Conservation (phyloP, 2,888 invertebrate species). For the Leptarthrus brevirostris region DNA sequence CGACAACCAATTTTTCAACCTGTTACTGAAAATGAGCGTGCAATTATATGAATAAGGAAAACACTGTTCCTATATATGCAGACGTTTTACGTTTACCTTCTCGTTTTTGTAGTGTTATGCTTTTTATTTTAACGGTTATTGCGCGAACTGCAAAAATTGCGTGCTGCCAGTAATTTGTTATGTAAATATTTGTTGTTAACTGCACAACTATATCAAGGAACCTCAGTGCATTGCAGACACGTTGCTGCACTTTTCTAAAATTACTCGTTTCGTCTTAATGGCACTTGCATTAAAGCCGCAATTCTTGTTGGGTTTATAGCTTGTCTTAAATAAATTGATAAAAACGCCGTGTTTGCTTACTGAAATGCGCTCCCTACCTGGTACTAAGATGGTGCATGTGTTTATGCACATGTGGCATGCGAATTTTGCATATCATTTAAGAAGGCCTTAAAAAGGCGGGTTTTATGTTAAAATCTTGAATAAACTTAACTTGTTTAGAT, state of each 20-base stretch:
- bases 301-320: not conserved
- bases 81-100: not conserved
- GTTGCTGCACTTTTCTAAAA: conserved; percentile 10
- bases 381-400: conserved; percentile 2
- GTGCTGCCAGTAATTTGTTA: conserved; percentile 44
- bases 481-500: conserved; percentile 15
- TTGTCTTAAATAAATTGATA: conserved; percentile 24
- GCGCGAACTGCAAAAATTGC: conserved; percentile 31
- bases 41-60: conserved; percentile 23
- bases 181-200: conserved; percentile 45
- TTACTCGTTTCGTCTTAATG: conserved; percentile 26
- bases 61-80: not conserved
- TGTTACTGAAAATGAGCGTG: conserved; percentile 20
- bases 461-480: conserved; percentile 10
- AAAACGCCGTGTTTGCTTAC: conserved; percentile 40
- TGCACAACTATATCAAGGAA: conserved; percentile 28
- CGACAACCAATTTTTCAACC: conserved; percentile 16
- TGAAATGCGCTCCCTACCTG: not conserved
- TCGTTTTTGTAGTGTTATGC: not conserved
- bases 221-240: no score
- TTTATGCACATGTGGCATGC: conserved; percentile 37
- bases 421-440: conserved; percentile 35
- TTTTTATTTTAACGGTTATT: not conserved
- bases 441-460: conserved; percentile 3
- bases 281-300: conserved; percentile 4